Evolutionary conservation across 1,140 invertebrate genomes (phyloP).

Genomic region (Leptinotarsa lineolata): DNA sequence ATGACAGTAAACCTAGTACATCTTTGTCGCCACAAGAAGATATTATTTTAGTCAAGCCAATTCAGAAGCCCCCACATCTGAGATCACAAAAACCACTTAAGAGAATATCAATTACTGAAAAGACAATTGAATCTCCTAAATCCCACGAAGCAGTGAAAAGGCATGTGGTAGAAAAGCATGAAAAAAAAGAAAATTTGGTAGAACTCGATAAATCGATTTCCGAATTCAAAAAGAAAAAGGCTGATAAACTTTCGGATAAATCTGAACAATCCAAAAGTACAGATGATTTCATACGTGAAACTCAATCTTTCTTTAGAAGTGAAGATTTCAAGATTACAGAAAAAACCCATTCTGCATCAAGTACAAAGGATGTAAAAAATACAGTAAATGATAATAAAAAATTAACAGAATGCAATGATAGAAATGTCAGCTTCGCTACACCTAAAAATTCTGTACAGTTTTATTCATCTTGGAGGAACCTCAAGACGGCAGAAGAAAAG

Average conservation of each 20-base stretch:
- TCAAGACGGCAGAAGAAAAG: conserved; percentile 39
- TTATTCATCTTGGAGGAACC: conserved; percentile 42
- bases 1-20: conserved; percentile 27
- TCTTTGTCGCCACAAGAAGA: conserved; percentile 35
- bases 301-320: conserved; percentile 32
- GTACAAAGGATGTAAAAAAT: conserved; percentile 38
- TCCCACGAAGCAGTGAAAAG: conserved; percentile 24
- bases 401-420: conserved; percentile 10
- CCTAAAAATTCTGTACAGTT: conserved; percentile 50
- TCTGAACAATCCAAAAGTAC: conserved; percentile 9
- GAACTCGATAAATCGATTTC: not conserved
- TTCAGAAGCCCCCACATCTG: conserved; percentile 48
- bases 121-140: not conserved
- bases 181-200: not conserved
- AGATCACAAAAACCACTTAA: conserved; percentile 48
- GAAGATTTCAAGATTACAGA: conserved; percentile 44
- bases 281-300: conserved; percentile 19
- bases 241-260: conserved; percentile 12
- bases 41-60: conserved; percentile 41
- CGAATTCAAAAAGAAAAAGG: conserved; percentile 5
- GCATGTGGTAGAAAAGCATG: conserved; percentile 34
- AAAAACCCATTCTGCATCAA: conserved; percentile 25
- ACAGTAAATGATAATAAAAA: conserved; percentile 34
- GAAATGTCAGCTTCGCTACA: conserved; percentile 29
- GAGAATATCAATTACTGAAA: conserved; percentile 46